These are phyloP conservation scores for Chymomyza caudatula DNA, from an alignment of 2,888 invertebrate genomes.

Conservation along the genomic window DNA sequence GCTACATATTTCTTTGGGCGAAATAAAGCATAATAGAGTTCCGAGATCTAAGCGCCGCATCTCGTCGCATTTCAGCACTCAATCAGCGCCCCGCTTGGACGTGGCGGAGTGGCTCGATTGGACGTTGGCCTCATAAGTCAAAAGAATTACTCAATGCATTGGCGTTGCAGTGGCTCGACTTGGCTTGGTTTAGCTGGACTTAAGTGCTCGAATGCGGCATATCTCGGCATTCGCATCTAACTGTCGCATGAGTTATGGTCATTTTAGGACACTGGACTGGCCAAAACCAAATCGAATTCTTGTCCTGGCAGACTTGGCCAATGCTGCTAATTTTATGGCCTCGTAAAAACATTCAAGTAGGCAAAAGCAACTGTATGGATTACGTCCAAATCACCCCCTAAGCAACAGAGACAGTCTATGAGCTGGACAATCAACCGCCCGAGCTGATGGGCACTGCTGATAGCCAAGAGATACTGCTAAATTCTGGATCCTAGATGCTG, in stretches of 20 bases:
- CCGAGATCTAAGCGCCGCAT: constrained; percentile 44
- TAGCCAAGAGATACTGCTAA: background rate
- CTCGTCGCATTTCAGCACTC: constrained; percentile 46
- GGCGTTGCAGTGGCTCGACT: constrained; percentile 35
- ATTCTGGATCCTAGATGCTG: too few relatives aligned
- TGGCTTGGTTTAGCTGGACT: background rate
- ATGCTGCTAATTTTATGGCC: constrained; percentile 58
- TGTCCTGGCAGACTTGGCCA: background rate
- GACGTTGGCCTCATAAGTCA: constrained; percentile 53
- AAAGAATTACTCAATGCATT: constrained; percentile 38
- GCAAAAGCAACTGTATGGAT: constrained; percentile 27
- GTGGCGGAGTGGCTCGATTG: background rate
- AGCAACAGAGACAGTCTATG: background rate
- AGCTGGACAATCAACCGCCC: background rate
- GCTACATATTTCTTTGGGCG: constrained; percentile 22
- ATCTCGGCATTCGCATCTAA: constrained; percentile 50
- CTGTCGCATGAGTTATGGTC: constrained; percentile 53
- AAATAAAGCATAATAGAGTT: constrained; percentile 45
- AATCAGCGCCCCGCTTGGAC: constrained; percentile 43
- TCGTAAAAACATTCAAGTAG: constrained; percentile 66
- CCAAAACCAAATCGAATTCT: background rate
- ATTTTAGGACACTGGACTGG: background rate
- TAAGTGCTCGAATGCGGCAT: constrained; percentile 37
- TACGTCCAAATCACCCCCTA: background rate
- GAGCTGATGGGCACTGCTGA: background rate